phyloP scores from a whole-genome alignment of 2,113 vertebrate genomes.

The Isurus oxyrinchus region DNA sequence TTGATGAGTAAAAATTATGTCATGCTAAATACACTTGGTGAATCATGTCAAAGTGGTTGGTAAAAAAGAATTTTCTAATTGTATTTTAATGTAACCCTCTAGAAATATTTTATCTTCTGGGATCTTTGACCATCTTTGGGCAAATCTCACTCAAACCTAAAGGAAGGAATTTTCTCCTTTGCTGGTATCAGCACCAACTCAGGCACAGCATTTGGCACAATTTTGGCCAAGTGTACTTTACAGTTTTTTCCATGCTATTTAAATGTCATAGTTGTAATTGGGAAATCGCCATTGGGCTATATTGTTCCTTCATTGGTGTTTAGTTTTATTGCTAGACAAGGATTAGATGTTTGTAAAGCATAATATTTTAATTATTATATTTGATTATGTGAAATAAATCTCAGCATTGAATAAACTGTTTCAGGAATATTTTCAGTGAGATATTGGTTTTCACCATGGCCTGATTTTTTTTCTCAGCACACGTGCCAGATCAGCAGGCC shows the following conservation, averaged over 20 bases:
- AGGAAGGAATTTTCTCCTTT: not conserved
- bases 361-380: not conserved
- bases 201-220: not conserved
- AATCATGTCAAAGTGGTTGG: not conserved
- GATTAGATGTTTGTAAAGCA: not conserved
- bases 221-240: not conserved
- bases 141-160: not conserved
- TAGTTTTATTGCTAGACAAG: not conserved
- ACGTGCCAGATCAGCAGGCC: too few relatives aligned
- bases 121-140: not conserved
- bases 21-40: not conserved
- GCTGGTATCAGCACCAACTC: not conserved
- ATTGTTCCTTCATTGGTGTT: not conserved
- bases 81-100: not conserved
- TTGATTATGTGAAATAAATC: not conserved
- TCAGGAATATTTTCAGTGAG: not conserved
- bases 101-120: not conserved
- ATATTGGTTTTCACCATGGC: not conserved
- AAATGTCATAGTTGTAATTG: not conserved
- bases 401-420: not conserved
- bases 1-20: not conserved
- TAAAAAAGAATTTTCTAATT: conserved; percentile 2
- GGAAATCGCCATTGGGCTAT: not conserved
- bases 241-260: not conserved
- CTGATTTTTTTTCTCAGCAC: too few relatives aligned